Percentiles rank a stretch among this genome's conserved stretches.
phyloP scores from a whole-genome alignment of 1,140 invertebrate genomes.

The Parasteatoda tepidariorum region DNA sequence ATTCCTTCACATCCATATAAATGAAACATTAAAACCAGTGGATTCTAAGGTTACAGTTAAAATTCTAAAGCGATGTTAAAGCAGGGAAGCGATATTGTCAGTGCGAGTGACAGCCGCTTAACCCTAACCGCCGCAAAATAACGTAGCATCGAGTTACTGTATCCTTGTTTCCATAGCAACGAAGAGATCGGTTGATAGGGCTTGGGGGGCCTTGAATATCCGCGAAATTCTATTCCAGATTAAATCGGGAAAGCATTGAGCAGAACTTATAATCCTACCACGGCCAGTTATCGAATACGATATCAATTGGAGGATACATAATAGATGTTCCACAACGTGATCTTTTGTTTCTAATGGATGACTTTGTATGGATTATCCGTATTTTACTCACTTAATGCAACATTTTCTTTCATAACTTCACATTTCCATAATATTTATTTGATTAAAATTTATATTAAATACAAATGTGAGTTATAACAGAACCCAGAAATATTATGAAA shows the following conservation, averaged over 20 bases:
- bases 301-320: not conserved
- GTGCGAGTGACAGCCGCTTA: conserved; percentile 37
- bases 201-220: conserved; percentile 13
- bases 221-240: conserved; percentile 52
- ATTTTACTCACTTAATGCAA: too few relatives aligned
- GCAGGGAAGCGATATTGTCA: conserved; percentile 3
- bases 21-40: too few relatives aligned
- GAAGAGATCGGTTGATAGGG: conserved; percentile 20
- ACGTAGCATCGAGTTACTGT: conserved; percentile 41
- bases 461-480: too few relatives aligned
- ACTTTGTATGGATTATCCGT: not conserved
- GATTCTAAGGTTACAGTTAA: not conserved
- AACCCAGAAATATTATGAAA: too few relatives aligned
- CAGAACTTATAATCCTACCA: conserved; percentile 35
- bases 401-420: too few relatives aligned
- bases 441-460: too few relatives aligned
- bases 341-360: not conserved
- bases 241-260: conserved; percentile 33
- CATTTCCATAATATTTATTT: too few relatives aligned
- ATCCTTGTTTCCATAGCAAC: conserved; percentile 34
- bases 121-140: conserved; percentile 55
- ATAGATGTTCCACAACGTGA: not conserved
- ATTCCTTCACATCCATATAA: too few relatives aligned
- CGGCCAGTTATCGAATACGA: conserved; percentile 10
- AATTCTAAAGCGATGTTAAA: not conserved